Evolutionary conservation across 2,113 vertebrate species (phyloP), one percentile per base, ranked within the genome.

Genomic region (Steatornis caripensis): DNA sequence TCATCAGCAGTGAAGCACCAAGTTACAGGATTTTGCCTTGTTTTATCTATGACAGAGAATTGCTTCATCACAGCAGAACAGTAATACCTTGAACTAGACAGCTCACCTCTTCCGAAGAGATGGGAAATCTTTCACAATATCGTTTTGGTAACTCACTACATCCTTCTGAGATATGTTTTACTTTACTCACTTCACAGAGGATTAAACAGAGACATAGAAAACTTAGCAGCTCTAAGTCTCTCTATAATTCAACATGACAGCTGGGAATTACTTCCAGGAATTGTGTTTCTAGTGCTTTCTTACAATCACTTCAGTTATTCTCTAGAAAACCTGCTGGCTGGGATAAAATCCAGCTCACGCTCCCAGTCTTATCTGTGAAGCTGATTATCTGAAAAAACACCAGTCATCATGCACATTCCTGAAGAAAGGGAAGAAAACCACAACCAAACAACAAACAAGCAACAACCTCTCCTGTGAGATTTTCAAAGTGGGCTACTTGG

Each of bases 91-190:
- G 1, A 49, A 75, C 27, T 76, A 87, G 66, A 94, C 91, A 95
- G n/a, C 72, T 95, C 91, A 82, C 81, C 57, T 94, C 84, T 94
- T 89, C 45, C 17, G 2, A 84, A 92, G 80, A 95, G 46, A 57
- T 74, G 72, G 93, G 82, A 92, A 83, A 82, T 91, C 45, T 97
- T 97, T 95, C 89, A 72, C 94, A 97, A 83, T 91, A 95, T 94
- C 53, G 55, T 95, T 94, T 91, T 83, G 68, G 75, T 90, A 93
- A 84, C 62, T 96, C 71, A 72, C 57, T 89, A 19, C 45, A 79
- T 93, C 48, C 77, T 96, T 91, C 70, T 87, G 89, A 93, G 74
- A 30, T 92, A 61, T 55, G 37, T 87, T 93, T 91, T 85, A 83
- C 75, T 95, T 82, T 93, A 54, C 34, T 79, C 26, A 58, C 81